Percentiles rank a stretch among this genome's conserved stretches.
phyloP scores from a whole-genome alignment of 2,888 invertebrate genomes.

The Lasius platythorax region DNA sequence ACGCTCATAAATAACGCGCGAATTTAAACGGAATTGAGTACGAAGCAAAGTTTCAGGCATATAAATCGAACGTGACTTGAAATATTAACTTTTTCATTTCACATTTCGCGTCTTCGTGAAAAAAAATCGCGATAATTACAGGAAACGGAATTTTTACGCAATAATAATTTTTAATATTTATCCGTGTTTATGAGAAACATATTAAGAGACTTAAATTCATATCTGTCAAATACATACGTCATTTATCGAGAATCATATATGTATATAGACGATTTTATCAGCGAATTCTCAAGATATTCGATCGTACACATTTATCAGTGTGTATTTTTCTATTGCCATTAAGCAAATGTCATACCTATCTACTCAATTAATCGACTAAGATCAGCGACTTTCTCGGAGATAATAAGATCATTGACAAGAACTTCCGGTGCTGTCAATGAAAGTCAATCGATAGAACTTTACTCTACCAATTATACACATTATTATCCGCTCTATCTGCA shows the following conservation, averaged over 20 bases:
- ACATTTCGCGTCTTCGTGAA: neutral
- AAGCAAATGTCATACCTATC: constrained; percentile 2
- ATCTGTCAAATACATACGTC: neutral
- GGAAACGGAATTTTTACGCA: neutral
- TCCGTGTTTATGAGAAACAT: neutral
- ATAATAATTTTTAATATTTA: neutral
- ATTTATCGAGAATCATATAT: neutral
- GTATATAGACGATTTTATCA: neutral
- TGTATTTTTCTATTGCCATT: neutral
- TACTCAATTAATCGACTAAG: constrained; percentile 7
- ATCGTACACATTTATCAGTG: neutral
- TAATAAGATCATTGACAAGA: constrained; percentile 11
- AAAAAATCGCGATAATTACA: neutral
- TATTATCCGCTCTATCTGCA: neutral
- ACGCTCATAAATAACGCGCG: constrained; percentile 13
- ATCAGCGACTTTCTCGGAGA: constrained; percentile 12
- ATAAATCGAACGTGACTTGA: neutral
- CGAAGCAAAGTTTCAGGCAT: constrained; percentile 8
- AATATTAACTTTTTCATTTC: neutral
- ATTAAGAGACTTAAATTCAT: neutral
- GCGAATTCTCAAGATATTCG: neutral
- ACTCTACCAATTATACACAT: neutral
- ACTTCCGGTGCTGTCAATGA: constrained; percentile 14
- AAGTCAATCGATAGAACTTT: constrained; percentile 16
- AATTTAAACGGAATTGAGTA: constrained; percentile 27